Base-by-base conservation (phyloP, 2,888 invertebrate genomes). In the Drosophila mettleri region DNA sequence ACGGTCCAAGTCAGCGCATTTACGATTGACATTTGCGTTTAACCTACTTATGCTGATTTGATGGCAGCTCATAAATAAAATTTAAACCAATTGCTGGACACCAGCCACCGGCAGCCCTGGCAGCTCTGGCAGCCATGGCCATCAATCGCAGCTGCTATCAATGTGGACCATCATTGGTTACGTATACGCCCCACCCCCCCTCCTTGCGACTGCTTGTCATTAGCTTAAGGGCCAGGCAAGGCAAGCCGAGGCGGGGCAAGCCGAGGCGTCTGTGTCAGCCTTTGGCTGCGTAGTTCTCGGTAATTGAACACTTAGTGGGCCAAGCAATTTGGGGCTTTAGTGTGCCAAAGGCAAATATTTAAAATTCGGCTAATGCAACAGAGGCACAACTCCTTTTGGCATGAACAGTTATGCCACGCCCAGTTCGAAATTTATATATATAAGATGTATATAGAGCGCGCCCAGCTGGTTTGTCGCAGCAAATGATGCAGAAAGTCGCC, bases 1-100 rank as follows among this genome's bases (percentile, higher is more conserved):
- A 70, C 68, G 59, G 62, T 48, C 86, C 69, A 85, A 83, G 83
- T 83, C 83, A 79, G 82, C 88, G 70, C 80, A 89, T 88, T 89
- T 86, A 78, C 83, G 85, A 88, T 90, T 89, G 90, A 89, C 90
- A 90, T 86, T 90, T 88, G 89, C 82, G 86, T 89, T 90, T 90
- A 90, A 90, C 90, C 91, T 89, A 89, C 89, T 90, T 90, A 90
- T 90, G 89, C 83, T 90, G 90, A 90, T 90, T 90, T 90, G 86
- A 90, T 89, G 90, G 84, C 81, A 78, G 74, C 74, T 82, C 89
- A 90, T 90, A 90, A 90, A 90, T 90, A 89, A 89, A 89, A 89
- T 84, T 84, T 88, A 86, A 85, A 86, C 88, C 84, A 86, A 88
- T 84, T 86, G 78, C 88, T 61, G 80, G 86, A 77, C 83, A 62